These are phyloP conservation scores for Muscina levida DNA, from an alignment of 2,888 invertebrate species.

Conservation along the genomic window DNA sequence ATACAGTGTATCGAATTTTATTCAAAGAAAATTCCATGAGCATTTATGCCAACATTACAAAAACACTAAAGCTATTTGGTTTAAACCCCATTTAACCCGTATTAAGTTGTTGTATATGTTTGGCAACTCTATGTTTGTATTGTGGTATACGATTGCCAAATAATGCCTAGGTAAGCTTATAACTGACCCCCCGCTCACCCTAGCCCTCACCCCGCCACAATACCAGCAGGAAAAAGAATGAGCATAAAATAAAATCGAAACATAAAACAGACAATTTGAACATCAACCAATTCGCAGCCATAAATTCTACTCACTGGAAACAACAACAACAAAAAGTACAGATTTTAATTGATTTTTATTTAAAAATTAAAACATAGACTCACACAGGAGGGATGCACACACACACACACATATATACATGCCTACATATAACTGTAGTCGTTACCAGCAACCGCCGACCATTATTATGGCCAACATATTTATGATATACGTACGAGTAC, in stretches of 20 bases:
- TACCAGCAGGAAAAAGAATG: neutral
- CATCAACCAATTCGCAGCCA: slow-evolving; percentile 29
- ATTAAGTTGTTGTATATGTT: neutral
- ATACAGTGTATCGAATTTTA: no score
- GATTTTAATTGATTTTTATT: slow-evolving; percentile 59
- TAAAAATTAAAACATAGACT: slow-evolving; percentile 18
- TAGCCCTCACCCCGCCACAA: neutral
- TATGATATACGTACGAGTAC: slow-evolving; percentile 17
- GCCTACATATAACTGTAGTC: no score
- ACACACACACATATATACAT: neutral
- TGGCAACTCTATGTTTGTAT: slow-evolving; percentile 34
- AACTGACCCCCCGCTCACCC: neutral
- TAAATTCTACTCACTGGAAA: slow-evolving; percentile 53
- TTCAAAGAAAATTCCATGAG: no score
- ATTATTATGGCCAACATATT: slow-evolving; percentile 49
- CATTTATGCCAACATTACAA: no score
- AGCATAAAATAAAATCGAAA: neutral
- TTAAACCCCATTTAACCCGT: no score
- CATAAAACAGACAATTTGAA: slow-evolving; percentile 11
- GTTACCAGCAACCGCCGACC: neutral
- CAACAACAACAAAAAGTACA: slow-evolving; percentile 33
- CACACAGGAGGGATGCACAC: slow-evolving; percentile 10
- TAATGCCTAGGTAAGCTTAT: slow-evolving; percentile 40
- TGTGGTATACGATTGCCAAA: slow-evolving; percentile 12
- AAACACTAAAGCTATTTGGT: no score